Conservation (phyloP, 2,888 invertebrate species). For the Drosophila greeni region DNA sequence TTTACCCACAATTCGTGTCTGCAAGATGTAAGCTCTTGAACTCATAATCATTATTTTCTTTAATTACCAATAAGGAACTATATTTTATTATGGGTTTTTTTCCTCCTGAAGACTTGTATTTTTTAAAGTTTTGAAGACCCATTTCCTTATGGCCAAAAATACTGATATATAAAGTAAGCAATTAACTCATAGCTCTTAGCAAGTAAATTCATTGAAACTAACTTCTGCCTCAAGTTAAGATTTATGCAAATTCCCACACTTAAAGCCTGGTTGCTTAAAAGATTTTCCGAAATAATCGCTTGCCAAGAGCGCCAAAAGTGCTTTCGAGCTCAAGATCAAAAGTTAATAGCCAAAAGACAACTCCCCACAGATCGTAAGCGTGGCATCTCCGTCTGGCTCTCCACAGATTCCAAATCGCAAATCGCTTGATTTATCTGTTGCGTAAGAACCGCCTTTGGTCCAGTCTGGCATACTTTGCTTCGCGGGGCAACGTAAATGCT, state of each 20-base stretch:
- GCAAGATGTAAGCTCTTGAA: no score
- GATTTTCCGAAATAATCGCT: slow-evolving; percentile 10
- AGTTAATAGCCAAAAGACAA: slow-evolving; percentile 22
- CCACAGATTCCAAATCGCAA: slow-evolving; percentile 4
- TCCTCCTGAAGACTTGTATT: neutral
- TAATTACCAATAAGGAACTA: neutral
- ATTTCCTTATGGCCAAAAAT: neutral
- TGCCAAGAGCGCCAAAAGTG: slow-evolving; percentile 9
- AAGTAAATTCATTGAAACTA: neutral
- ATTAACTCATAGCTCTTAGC: neutral
- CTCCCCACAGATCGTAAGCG: slow-evolving; percentile 9
- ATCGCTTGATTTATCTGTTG: slow-evolving; percentile 33
- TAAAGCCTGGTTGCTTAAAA: neutral
- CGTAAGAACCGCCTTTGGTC: slow-evolving; percentile 38
- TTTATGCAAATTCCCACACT: slow-evolving; percentile 15
- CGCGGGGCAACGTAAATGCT: slow-evolving; percentile 72
- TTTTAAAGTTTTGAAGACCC: neutral
- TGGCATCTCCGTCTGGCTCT: slow-evolving; percentile 4
- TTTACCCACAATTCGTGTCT: neutral
- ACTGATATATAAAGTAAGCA: neutral
- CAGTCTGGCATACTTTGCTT: slow-evolving; percentile 47
- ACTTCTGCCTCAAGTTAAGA: neutral
- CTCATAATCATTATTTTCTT: neutral
- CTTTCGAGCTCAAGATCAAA: slow-evolving; percentile 35
- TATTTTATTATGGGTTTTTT: neutral